Conservation (phyloP, 1,140 invertebrate species). For the Eriosoma lanigerum region DNA sequence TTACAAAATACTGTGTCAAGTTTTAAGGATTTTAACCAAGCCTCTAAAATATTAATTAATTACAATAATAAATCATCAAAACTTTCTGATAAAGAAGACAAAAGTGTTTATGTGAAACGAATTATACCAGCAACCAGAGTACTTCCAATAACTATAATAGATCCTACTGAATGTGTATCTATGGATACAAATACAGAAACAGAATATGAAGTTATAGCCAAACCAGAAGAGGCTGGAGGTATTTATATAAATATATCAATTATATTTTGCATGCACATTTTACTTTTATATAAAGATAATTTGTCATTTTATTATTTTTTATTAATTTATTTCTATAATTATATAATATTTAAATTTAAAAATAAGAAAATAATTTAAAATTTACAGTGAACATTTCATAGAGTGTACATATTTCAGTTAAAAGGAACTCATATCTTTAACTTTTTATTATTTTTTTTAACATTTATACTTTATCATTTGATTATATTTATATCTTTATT, state of each 20-base stretch:
- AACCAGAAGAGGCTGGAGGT: conserved; percentile 51
- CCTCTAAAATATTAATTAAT: neutral
- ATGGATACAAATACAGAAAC: neutral
- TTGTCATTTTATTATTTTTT: no score
- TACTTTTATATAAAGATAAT: no score
- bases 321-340: no score
- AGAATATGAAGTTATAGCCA: neutral
- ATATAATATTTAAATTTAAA: no score
- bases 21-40: neutral
- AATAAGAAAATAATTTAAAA: no score
- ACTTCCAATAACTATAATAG: neutral
- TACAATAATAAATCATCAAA: neutral
- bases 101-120: neutral
- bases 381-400: no score
- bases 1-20: neutral
- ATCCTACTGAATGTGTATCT: neutral
- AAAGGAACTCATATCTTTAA: no score
- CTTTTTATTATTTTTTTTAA: no score
- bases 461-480: no score
- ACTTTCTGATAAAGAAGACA: neutral
- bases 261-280: no score
- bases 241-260: neutral
- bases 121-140: neutral
- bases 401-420: no score
- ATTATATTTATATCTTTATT: no score